These are phyloP conservation scores for Ferdinandea cuprea DNA, from an alignment of 2,888 invertebrate species.

Conservation along the genomic window DNA sequence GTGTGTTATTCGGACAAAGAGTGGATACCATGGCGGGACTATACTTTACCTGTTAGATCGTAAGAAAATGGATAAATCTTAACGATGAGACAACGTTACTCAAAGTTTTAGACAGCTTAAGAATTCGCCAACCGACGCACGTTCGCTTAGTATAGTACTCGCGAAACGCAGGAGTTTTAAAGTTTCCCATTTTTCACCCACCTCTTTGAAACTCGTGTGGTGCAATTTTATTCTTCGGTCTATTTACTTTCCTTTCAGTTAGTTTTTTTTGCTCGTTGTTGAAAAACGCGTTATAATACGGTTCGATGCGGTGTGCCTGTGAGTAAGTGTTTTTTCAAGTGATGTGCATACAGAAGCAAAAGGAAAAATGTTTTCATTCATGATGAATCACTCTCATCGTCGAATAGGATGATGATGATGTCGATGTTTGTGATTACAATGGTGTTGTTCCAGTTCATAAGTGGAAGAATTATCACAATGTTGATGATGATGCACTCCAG, in stretches of 20 bases:
- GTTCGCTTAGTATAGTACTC: background rate
- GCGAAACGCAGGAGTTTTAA: background rate
- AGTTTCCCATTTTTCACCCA: background rate
- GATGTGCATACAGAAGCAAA: slow-evolving; percentile 42
- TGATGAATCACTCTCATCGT: slow-evolving; percentile 52
- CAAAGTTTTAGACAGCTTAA: background rate
- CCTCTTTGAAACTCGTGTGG: background rate
- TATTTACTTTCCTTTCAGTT: slow-evolving; percentile 25
- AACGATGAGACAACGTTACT: slow-evolving; percentile 8
- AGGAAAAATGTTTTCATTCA: slow-evolving; percentile 55
- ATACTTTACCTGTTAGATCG: slow-evolving; percentile 35
- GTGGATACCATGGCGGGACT: background rate
- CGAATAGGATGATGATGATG: slow-evolving; percentile 57
- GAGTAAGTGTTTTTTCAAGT: slow-evolving; percentile 54
- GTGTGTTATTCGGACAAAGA: background rate
- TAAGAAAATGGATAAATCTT: slow-evolving; percentile 8
- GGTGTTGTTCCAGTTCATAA: slow-evolving; percentile 46
- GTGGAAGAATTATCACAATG: slow-evolving; percentile 40
- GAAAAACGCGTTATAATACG: slow-evolving; percentile 32
- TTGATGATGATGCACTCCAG: slow-evolving; percentile 51
- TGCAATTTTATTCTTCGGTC: slow-evolving; percentile 5
- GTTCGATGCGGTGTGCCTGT: slow-evolving; percentile 43
- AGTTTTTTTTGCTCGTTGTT: slow-evolving; percentile 1
- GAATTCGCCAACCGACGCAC: background rate
- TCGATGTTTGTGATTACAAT: slow-evolving; percentile 45